Base-by-base conservation (phyloP, 2,113 vertebrate genomes). In the Copsychus sechellarum region DNA sequence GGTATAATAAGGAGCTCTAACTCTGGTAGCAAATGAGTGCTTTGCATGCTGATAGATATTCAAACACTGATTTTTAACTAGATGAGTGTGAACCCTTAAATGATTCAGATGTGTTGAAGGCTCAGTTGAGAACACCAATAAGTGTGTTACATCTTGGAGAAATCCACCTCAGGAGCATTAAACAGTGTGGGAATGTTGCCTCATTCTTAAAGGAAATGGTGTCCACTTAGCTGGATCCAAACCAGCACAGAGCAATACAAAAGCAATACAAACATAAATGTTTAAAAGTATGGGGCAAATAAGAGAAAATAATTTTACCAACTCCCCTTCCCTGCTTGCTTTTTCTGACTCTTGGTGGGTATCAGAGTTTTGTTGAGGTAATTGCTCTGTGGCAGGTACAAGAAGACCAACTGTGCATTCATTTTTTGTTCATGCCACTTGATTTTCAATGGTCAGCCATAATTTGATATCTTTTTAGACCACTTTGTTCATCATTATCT, bases 1-100 rank as follows among this genome's bases (percentile, higher is more conserved):
- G 95, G 97, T 98, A 97, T 98, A 98, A 98, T 98, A 98, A 98
- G 97, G 92, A 98, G 92, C 87, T 95, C 94, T 96, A 96, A 96
- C 84, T 97, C 76, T 90, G 93, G 87, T 81, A 97, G 94, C 77
- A 84, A 96, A 97, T 94, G 96, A 96, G 94, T 93, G 95, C 88
- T 96, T 96, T 97, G 97, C 97, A 98, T 98, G 96, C 96, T 98
- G 97, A 98, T 96, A 97, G 95, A 98, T 97, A 98, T 95, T 98
- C 96, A 94, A 95, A 97, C 82, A 94, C 89, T 97, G 95, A 95
- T 97, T 98, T 97, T 98, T 97, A 97, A 95, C 34, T 84, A 96
- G 96, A 97, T 86, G 88, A 97, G 94, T 92, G 64, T 90, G 88
- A 96, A 96, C 91, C 73, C 86, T 97, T 97, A 91, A 97, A 97